Conservation (phyloP, 2,888 invertebrate genomes). For the Tiliacea aurago region DNA sequence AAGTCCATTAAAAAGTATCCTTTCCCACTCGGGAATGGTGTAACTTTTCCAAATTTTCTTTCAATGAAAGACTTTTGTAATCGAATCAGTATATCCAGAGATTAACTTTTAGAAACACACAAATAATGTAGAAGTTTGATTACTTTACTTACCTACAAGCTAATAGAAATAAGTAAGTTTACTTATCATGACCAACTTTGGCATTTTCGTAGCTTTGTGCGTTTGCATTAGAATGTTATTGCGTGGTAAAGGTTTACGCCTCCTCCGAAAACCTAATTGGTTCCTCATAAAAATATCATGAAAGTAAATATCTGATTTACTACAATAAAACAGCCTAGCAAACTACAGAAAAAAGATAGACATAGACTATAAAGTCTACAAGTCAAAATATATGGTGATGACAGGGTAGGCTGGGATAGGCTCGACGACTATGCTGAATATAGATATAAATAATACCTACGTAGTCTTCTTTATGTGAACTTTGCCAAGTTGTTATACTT, state of each 20-base stretch:
- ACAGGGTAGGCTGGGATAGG: slow-evolving; percentile 43
- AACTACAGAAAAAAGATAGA: slow-evolving; percentile 30
- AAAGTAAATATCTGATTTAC: slow-evolving; percentile 52
- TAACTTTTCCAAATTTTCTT: background rate
- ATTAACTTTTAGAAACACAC: background rate
- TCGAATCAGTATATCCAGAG: too few species aligned
- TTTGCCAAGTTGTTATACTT: slow-evolving; percentile 63
- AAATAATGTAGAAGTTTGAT: background rate
- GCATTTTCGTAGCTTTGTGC: background rate
- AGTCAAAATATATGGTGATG: slow-evolving; percentile 61
- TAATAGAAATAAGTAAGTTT: background rate
- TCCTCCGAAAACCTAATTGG: slow-evolving; percentile 22
- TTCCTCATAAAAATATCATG: slow-evolving; percentile 46
- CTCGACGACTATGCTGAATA: slow-evolving; percentile 38
- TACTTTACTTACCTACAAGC: background rate
- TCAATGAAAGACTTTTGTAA: background rate
- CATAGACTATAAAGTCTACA: slow-evolving; percentile 32
- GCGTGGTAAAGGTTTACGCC: slow-evolving; percentile 18
- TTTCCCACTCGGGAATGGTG: background rate
- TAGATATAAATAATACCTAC: slow-evolving; percentile 47
- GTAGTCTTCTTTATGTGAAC: slow-evolving; percentile 44
- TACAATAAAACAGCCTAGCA: slow-evolving; percentile 30
- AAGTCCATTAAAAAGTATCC: background rate
- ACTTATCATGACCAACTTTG: background rate
- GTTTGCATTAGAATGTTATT: slow-evolving; percentile 13